Conservation (phyloP, 1,140 invertebrate genomes). For the Callitettix versicolor region DNA sequence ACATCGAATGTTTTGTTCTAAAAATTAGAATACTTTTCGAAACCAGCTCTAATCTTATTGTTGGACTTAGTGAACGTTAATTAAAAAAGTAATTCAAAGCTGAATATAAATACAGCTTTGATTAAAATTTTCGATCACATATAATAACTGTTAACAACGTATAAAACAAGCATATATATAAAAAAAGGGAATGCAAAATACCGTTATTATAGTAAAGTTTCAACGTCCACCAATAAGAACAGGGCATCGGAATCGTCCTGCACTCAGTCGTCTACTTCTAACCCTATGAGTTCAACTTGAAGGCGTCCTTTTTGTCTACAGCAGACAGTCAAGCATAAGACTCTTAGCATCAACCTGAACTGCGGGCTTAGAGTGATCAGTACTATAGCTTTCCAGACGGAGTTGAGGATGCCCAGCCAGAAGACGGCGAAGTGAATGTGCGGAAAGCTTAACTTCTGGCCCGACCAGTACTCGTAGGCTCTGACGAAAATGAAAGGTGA, state of each 20-base stretch:
- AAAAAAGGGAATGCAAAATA: no score
- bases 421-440: constrained; percentile 84
- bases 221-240: neutral
- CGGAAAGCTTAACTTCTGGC: constrained; percentile 45
- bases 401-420: constrained; percentile 88
- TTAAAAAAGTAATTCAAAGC: no score
- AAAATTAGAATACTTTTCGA: no score
- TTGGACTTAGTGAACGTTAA: no score
- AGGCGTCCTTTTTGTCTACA: constrained; percentile 64
- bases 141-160: no score
- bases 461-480: constrained; percentile 38
- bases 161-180: no score
- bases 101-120: no score
- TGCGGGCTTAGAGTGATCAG: constrained; percentile 79
- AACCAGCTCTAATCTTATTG: no score
- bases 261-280: constrained; percentile 67
- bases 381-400: constrained; percentile 88
- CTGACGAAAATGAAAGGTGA: constrained; percentile 73
- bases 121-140: no score
- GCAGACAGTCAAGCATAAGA: constrained; percentile 81
- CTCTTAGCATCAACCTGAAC: constrained; percentile 74
- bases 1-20: no score
- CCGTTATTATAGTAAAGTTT: no score
- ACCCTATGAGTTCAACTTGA: constrained; percentile 68
- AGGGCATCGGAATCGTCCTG: neutral